Evolutionary conservation across 1,140 invertebrate genomes (phyloP).

Genomic region (Araneus ventricosus): DNA sequence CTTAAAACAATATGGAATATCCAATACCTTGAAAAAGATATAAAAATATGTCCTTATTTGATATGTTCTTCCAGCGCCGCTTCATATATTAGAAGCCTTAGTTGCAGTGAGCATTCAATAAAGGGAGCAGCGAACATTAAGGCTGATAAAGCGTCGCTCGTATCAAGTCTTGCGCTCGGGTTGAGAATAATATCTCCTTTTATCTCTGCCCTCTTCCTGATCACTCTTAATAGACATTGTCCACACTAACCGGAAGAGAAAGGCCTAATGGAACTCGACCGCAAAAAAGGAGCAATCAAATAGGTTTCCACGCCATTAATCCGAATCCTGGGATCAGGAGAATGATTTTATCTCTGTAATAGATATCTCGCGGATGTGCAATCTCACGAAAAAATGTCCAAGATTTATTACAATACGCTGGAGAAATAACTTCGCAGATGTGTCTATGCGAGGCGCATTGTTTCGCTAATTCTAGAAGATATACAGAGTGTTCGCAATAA

Average conservation of each 20-base stretch:
- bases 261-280: not conserved
- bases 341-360: not conserved
- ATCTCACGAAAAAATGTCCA: not conserved
- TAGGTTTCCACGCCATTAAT: not conserved
- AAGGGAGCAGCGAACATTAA: not conserved
- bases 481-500: too few species aligned
- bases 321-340: not conserved
- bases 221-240: slow-evolving; percentile 10
- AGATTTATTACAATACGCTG: not conserved
- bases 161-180: not conserved
- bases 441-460: not conserved
- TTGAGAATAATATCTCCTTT: not conserved
- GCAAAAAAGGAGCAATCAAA: slow-evolving; percentile 16
- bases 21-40: too few species aligned
- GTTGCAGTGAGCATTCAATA: too few species aligned
- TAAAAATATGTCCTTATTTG: too few species aligned
- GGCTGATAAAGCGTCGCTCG: not conserved
- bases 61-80: too few species aligned
- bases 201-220: not conserved
- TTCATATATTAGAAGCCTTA: too few species aligned
- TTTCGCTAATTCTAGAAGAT: too few species aligned
- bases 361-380: not conserved
- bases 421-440: not conserved
- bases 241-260: slow-evolving; percentile 1
- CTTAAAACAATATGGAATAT: too few species aligned